Evolutionary conservation across 2,113 vertebrate species (phyloP).

Genomic region (Cyanistes caeruleus): DNA sequence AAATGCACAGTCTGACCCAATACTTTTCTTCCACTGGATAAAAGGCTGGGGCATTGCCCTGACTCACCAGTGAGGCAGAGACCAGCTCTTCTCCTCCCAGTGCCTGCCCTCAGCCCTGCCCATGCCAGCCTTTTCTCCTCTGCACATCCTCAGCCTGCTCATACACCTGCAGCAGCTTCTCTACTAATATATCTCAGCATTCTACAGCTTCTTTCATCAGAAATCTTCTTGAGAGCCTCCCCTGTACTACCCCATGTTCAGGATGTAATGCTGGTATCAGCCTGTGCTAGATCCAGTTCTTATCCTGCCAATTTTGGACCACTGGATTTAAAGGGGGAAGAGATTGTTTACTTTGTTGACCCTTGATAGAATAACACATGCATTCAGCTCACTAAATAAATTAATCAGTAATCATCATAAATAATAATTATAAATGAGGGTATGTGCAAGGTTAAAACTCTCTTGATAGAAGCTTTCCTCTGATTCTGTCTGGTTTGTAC

Average conservation of each 20-base stretch:
- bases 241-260: not conserved
- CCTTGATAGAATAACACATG: not conserved
- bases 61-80: not conserved
- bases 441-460: not conserved
- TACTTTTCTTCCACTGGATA: not conserved
- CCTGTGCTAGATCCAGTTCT: not conserved
- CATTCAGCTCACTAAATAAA: not conserved
- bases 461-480: not conserved
- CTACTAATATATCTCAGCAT: not conserved
- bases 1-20: not conserved
- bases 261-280: not conserved
- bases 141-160: not conserved
- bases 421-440: conserved; percentile 5
- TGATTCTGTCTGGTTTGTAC: not conserved
- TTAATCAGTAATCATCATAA: not conserved
- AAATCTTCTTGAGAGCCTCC: not conserved
- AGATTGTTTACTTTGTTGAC: not conserved
- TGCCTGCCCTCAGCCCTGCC: too few relatives aligned
- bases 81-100: not conserved
- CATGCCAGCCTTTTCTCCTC: too few relatives aligned
- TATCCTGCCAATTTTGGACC: not conserved
- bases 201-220: not conserved
- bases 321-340: not conserved
- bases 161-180: not conserved
- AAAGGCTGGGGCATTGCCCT: not conserved